A percentile compares a stretch with the other conserved stretches of the same genome.
Evolutionary conservation across 30 jellyfish, hydroid and myxozoan genomes (phyloP).

Genomic region (Phacellophora camtschatica): DNA sequence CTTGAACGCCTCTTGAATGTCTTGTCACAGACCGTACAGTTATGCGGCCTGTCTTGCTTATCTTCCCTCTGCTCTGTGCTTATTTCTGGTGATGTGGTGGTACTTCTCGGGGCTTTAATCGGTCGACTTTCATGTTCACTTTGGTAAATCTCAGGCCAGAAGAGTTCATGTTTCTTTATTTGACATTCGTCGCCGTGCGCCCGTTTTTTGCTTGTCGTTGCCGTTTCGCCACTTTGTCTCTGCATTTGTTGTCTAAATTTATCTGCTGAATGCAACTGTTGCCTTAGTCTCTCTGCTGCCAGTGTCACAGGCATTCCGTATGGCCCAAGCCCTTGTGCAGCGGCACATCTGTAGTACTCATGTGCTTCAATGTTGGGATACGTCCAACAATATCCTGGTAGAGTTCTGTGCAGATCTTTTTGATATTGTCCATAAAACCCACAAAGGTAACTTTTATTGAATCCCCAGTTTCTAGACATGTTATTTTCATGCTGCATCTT

Average conservation of each 20-base stretch:
- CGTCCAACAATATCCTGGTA: conserved; percentile 3
- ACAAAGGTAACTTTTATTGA: neutral
- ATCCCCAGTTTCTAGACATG: neutral
- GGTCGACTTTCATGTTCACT: neutral
- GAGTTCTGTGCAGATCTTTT: neutral
- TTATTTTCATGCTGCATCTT: neutral
- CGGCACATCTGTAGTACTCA: neutral
- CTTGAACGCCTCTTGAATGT: conserved; percentile 71
- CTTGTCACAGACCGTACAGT: conserved; percentile 53
- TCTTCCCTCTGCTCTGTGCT: conserved; percentile 7
- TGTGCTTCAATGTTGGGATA: neutral
- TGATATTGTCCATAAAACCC: neutral
- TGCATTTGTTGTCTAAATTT: neutral
- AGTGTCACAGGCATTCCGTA: neutral
- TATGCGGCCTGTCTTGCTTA: conserved; percentile 36
- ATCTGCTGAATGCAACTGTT: neutral
- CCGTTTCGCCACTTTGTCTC: neutral
- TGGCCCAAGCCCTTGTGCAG: neutral
- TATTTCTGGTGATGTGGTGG: conserved; percentile 9
- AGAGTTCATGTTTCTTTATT: neutral
- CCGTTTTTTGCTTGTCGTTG: neutral
- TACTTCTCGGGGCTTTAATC: neutral
- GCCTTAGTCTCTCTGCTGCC: conserved; percentile 4
- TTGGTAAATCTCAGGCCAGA: conserved; percentile 6
- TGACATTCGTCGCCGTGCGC: neutral